A percentile compares a stretch with the other conserved stretches of the same genome.
These are phyloP conservation scores for Molothrus aeneus DNA, from an alignment of 2,797 vertebrate genomes.

Conservation along the genomic window DNA sequence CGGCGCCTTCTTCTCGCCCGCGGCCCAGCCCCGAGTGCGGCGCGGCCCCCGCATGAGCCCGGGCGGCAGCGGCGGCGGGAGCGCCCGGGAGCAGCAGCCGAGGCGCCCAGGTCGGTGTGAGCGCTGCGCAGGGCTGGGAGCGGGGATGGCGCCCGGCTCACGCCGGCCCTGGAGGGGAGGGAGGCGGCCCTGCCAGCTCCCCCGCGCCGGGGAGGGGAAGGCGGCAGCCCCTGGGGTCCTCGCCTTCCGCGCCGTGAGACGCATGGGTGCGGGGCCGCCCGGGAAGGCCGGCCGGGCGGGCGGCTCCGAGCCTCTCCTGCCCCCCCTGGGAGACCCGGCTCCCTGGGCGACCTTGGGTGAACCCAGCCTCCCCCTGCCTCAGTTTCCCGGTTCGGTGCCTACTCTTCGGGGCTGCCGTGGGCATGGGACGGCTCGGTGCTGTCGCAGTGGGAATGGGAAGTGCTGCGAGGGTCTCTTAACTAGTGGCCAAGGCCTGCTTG, in stretches of 20 bases:
- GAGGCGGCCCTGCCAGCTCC: neutral
- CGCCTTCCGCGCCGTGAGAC: neutral
- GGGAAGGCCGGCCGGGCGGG: neutral
- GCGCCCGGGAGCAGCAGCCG: slow-evolving; percentile 22
- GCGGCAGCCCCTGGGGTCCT: neutral
- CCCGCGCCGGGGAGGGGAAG: neutral
- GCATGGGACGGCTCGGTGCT: neutral
- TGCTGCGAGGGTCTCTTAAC: neutral
- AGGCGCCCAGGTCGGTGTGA: slow-evolving; percentile 27
- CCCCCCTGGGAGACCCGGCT: neutral
- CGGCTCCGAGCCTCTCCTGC: neutral
- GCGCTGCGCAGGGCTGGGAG: neutral
- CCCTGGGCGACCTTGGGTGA: slow-evolving; percentile 44
- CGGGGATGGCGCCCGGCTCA: neutral
- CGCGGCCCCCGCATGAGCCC: slow-evolving; percentile 72
- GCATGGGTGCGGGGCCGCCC: neutral
- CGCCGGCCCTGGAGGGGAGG: neutral
- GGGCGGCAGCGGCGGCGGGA: slow-evolving; percentile 58
- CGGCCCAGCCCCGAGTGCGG: slow-evolving; percentile 10
- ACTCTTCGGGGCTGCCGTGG: neutral
- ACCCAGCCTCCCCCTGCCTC: neutral
- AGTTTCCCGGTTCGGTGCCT: neutral
- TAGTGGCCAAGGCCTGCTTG: neutral
- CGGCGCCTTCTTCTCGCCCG: neutral
- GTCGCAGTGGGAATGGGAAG: neutral